phyloP scores from a whole-genome alignment of 1,140 invertebrate species.

The Hylaeus anthracinus region DNA sequence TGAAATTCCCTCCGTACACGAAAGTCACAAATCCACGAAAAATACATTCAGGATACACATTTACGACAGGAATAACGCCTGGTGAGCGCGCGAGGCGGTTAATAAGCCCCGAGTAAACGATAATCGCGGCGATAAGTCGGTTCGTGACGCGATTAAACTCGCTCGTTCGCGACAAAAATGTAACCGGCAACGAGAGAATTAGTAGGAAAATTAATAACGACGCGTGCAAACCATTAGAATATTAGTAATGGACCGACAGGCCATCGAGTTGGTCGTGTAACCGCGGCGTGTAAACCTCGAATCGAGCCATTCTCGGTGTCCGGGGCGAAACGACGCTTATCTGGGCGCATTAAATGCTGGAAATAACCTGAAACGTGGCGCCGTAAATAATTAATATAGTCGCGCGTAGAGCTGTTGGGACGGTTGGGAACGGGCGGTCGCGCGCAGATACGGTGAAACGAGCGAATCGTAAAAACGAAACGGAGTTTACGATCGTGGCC shows the following conservation, averaged over 20 bases:
- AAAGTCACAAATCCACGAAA: too few relatives aligned
- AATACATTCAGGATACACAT: too few relatives aligned
- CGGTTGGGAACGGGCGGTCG: not conserved
- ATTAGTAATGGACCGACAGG: not conserved
- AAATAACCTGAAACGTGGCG: slow-evolving; percentile 1
- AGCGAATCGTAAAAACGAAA: not conserved
- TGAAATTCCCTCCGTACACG: too few relatives aligned
- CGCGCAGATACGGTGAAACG: not conserved
- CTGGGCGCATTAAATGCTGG: not conserved
- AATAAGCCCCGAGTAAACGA: too few relatives aligned
- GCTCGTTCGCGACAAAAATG: not conserved
- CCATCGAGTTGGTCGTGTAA: not conserved
- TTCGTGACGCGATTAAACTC: not conserved
- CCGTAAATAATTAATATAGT: slow-evolving; percentile 25
- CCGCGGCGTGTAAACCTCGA: too few relatives aligned
- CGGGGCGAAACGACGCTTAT: not conserved
- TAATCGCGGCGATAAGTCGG: not conserved
- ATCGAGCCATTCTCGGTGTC: too few relatives aligned
- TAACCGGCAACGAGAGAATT: too few relatives aligned
- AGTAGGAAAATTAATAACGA: not conserved
- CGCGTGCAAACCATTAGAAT: not conserved
- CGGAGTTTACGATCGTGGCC: not conserved
- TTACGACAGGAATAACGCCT: too few relatives aligned
- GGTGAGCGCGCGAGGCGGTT: too few relatives aligned
- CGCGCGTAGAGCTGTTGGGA: not conserved